phyloP scores from a whole-genome alignment of 1,140 invertebrate species.

The Acyrthosiphon pisum region DNA sequence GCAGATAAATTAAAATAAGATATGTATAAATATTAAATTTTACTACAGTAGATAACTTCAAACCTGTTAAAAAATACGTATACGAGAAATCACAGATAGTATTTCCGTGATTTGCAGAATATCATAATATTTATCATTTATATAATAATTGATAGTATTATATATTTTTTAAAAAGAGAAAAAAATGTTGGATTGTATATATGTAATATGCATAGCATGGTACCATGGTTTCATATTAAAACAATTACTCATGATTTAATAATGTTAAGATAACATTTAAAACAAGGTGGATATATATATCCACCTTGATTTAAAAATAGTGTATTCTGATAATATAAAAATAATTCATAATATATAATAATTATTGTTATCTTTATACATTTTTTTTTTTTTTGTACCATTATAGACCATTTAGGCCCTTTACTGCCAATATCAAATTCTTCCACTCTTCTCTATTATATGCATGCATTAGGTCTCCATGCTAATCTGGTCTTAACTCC shows the following conservation, averaged over 20 bases:
- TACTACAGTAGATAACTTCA: neutral
- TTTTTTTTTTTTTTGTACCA: too few species aligned
- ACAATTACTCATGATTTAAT: neutral
- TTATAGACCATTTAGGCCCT: too few species aligned
- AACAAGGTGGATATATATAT: too few species aligned
- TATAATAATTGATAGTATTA: neutral
- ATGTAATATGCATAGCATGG: neutral
- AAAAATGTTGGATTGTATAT: neutral
- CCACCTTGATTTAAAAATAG: too few species aligned
- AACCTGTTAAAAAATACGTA: neutral
- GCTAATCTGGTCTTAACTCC: too few species aligned
- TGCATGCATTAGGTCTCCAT: too few species aligned
- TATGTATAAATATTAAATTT: neutral
- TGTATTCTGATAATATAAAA: neutral
- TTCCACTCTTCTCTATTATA: too few species aligned
- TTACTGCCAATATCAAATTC: too few species aligned
- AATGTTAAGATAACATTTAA: neutral
- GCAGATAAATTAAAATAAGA: neutral
- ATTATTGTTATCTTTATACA: neutral
- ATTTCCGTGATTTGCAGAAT: neutral
- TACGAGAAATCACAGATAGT: neutral
- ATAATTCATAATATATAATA: neutral
- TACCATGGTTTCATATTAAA: neutral
- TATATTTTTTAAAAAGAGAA: neutral
- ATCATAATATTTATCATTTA: neutral